These are phyloP conservation scores for Chloroceryle inda DNA, from an alignment of 2,797 vertebrate genomes.

Conservation along the genomic window DNA sequence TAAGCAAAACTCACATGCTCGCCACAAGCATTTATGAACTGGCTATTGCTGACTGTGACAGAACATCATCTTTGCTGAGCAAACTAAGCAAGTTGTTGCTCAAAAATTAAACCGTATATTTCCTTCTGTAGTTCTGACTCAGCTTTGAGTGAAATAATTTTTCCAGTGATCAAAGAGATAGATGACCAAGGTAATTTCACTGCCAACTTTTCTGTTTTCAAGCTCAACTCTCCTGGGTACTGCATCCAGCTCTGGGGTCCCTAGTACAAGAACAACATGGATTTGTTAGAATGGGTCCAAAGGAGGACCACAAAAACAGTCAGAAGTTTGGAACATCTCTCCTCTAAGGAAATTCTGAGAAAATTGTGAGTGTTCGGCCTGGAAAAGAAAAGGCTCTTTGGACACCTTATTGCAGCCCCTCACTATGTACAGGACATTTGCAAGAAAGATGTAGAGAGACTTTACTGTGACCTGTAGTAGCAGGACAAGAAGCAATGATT, in stretches of 20 bases:
- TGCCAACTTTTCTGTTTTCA: neutral
- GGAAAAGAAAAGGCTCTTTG: neutral
- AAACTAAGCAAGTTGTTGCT: conserved; percentile 25
- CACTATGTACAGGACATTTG: neutral
- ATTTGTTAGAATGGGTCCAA: rapidly evolving
- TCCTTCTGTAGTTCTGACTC: neutral
- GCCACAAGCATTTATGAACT: neutral
- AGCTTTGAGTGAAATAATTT: neutral
- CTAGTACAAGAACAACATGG: neutral
- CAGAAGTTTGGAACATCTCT: neutral
- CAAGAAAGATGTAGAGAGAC: neutral
- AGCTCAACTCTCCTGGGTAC: neutral
- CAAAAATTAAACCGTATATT: neutral
- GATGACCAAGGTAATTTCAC: neutral
- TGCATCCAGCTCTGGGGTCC: neutral
- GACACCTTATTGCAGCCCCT: neutral
- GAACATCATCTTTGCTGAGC: conserved; percentile 18
- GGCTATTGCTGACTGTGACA: neutral
- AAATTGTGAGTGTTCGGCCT: neutral
- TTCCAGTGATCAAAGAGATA: neutral
- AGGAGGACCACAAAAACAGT: neutral
- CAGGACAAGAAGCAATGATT: neutral
- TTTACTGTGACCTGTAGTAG: neutral
- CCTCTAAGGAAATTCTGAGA: neutral
- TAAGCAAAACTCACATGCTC: neutral